Evolutionary conservation across 2,797 vertebrate genomes (phyloP).

Genomic region (Diplodus sargus): DNA sequence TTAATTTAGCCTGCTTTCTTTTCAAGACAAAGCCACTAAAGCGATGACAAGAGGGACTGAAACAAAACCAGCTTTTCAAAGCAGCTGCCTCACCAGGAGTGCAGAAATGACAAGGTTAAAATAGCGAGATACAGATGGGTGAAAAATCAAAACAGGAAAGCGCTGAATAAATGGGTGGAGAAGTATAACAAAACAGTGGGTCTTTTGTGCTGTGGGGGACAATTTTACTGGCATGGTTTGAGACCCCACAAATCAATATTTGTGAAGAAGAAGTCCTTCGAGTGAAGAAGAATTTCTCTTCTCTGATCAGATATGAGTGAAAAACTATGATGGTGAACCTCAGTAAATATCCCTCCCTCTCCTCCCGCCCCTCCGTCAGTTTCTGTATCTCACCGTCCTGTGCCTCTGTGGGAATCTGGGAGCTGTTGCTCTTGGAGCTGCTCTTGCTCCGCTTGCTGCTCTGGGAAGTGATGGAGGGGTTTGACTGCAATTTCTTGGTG

Average conservation of each 20-base stretch:
- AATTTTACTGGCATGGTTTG: too few species aligned
- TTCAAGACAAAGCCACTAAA: constrained; percentile 1
- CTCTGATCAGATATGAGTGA: not conserved
- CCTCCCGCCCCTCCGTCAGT: not conserved
- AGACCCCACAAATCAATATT: too few species aligned
- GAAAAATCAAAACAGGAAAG: too few species aligned
- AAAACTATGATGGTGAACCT: not conserved
- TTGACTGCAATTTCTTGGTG: constrained; percentile 89
- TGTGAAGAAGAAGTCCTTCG: too few species aligned
- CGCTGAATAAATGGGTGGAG: too few species aligned
- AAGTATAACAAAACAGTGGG: too few species aligned
- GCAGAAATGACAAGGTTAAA: constrained; percentile 7
- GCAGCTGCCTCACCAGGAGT: not conserved
- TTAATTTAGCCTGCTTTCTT: not conserved
- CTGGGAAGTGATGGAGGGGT: constrained; percentile 94
- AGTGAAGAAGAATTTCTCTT: not conserved
- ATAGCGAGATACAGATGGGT: not conserved
- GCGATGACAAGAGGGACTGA: constrained; percentile 4
- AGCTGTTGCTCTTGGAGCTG: constrained; percentile 91
- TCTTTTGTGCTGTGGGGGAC: too few species aligned
- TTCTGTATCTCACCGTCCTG: constrained; percentile 89
- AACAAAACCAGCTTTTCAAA: constrained; percentile 21
- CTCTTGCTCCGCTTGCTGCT: constrained; percentile 94
- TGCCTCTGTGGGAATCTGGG: constrained; percentile 92
- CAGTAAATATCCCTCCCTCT: constrained; percentile 8